Base-by-base conservation (phyloP, 2,113 vertebrate species). In the Nannospalax galili region DNA sequence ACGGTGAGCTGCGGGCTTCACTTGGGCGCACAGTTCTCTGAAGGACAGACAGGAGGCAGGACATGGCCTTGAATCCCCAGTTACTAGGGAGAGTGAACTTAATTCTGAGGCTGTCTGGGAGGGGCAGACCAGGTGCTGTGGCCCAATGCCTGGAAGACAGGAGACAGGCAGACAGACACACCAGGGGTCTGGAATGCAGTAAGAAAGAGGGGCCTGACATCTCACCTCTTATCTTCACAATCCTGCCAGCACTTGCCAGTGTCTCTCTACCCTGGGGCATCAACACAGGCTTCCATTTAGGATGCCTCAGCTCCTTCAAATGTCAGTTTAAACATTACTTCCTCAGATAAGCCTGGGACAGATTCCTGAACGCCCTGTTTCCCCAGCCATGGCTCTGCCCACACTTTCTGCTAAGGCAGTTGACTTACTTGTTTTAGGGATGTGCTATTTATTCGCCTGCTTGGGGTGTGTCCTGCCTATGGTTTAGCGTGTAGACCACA, bases 21-120 rank as follows among this genome's bases (percentile, higher is more conserved):
- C 60, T 67, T 14, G 14, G 56, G 26, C 1, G 1, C 22, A 30
- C 48, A 6, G 45, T 75, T 91, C 62, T 93, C 37, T 45, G 60
- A 93, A 77, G 88, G 72, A 48, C 84, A 96, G 92, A 85, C 9
- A 52, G 75, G 52, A 79, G n/a, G 32, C 62, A 7, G 52, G 74
- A 56, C n/a, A 20, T 12, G 28, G n/a, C 78, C 89, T 64, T 62
- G 86, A 75, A 14, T 22, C 88, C 30, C 42, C 65, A 45, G 24
- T 72, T 77, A 52, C 69, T 60, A 85, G 74, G 40, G 35, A 30
- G 11, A 2, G 2, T 42, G 37, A 84, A 19, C 35, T 80, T 88
- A 84, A 67, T 16, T 88, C 78, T 88, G 62, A 89, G 79, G 95
- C 56, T 58, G 45, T n/a, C 75, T 26, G 4, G 22, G 15, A 14